Base-by-base conservation (phyloP, 2,113 vertebrate species). In the Tetrax tetrax region DNA sequence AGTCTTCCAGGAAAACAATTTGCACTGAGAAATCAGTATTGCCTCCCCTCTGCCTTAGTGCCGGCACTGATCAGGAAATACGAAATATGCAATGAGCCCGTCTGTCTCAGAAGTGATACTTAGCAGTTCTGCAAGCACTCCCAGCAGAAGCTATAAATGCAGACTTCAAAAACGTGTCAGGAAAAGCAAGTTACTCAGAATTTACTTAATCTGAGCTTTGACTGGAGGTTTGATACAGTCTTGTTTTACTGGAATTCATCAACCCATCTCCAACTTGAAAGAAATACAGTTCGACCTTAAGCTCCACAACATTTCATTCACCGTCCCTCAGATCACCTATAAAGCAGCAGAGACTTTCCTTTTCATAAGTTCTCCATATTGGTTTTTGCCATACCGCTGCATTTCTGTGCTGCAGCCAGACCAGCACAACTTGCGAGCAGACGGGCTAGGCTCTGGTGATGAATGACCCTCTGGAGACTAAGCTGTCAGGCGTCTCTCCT, bases 361-460 rank as follows among this genome's bases (percentile, higher is more conserved):
- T 91, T 93, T 69, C 37, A 19, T 64, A 71, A 78, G 68, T 93
- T 51, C 17, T 87, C 21, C 9, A 0, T 50, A 27, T 12, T 2
- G 1, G 2, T 38, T 71, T 78, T 45, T 95, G 33, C 63, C 45
- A 53, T 57, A 59, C 59, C 84, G 12, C n/a, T 64, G 33, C 53
- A 78, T 56, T 89, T 94, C 89, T 93, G 78, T 69, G 45, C 50
- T 94, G 63, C 70, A 87, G 77, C 69, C 69, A 84, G 69, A 91
- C 28, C 76, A 95, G 63, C 66, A 54, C 64, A 56, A 38, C 47
- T 90, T 56, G 47, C 1, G 3, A 81, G 51, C 60, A 83, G 65
- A 48, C 19, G 1, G 6, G 37, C 76, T 78, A 74, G 86, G 66
- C 61, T 48, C 16, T 2, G 1, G 35, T 84, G 74, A 76, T 25